Evolutionary conservation across 2,113 vertebrate species (phyloP), one percentile per base, ranked within the genome.

Genomic region (Irena cyanogastra): DNA sequence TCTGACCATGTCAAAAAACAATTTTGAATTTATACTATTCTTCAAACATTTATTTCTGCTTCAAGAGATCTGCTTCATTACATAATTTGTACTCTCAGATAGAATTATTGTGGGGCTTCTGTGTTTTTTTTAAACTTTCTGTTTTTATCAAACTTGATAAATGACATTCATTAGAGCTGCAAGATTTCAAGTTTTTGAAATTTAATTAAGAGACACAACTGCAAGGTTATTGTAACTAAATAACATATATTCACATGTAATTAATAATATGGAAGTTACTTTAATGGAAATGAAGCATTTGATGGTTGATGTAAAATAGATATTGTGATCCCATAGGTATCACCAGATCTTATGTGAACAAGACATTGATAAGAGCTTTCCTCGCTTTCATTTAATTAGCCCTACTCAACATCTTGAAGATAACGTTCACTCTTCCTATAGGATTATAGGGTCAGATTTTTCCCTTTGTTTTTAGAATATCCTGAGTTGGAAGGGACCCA

Each of bases 61-160:
- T 85, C 23, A 42, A 27, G 37, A 3, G 3, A 2, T n/a, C 31
- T 52, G 16, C 24, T 78, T 87, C 31, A 45, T 69, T 90, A 10
- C 0, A 0, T 53, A 50, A 26, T 11, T 60, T 10, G 1, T 13
- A 59, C 30, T 77, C 6, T 71, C 19, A 33, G 16, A 13, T 6
- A 61, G 31, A 83, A 66, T 71, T 81, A 26, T 19, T 66, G 20
- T 45, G 31, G 10, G 1, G 0, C 57, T 84, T 65, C 50, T 44
- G 5, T 4, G 0, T 0, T 5, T 56, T 85, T 76, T 78, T 68
- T 37, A 50, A 90, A 17, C 6, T 76, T 96, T 50, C 33, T 54
- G 2, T 66, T 35, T 70, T 69, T 68, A 39, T 54, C n/a, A 52
- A 71, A 52, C 19, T 64, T 52, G 14, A 47, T 41, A 70, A 83